Evolutionary conservation across 2,888 invertebrate genomes (phyloP).

Genomic region (Agrotis ipsilon): DNA sequence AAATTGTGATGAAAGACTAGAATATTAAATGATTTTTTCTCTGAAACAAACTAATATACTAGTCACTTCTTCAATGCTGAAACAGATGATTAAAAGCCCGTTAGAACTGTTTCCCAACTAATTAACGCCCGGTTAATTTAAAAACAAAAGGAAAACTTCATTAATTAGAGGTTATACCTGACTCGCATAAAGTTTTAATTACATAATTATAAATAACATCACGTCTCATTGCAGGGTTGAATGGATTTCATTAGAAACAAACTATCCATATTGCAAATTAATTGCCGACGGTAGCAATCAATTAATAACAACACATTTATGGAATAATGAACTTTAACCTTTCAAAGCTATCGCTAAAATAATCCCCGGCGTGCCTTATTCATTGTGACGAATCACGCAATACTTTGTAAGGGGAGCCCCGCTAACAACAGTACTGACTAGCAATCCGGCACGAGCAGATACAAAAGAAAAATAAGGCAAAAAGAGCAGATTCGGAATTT

Average conservation of each 20-base stretch:
- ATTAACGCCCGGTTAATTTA: conserved; percentile 23
- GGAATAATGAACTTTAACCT: conserved; percentile 32
- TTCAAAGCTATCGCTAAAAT: conserved; percentile 9
- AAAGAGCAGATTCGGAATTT: not conserved
- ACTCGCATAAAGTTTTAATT: conserved; percentile 18
- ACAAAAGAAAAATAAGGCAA: not conserved
- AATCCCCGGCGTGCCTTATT: conserved; percentile 10
- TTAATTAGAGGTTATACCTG: conserved; percentile 19
- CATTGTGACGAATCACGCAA: conserved; percentile 2
- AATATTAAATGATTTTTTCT: conserved; percentile 32
- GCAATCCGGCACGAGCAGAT: not conserved
- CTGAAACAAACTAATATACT: not conserved
- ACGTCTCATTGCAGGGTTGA: not conserved
- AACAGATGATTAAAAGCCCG: conserved; percentile 1
- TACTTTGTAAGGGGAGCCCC: conserved; percentile 21
- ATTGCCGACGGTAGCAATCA: not conserved
- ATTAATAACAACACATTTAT: not conserved
- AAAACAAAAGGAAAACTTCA: conserved; percentile 5
- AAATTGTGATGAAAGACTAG: conserved; percentile 11
- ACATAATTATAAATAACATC: not conserved
- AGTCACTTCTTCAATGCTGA: conserved; percentile 6
- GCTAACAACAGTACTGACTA: not conserved
- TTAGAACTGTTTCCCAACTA: conserved; percentile 5
- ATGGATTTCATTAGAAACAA: not conserved
- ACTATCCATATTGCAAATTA: not conserved